Conservation (phyloP, 2,113 vertebrate species). For the Pipa parva region DNA sequence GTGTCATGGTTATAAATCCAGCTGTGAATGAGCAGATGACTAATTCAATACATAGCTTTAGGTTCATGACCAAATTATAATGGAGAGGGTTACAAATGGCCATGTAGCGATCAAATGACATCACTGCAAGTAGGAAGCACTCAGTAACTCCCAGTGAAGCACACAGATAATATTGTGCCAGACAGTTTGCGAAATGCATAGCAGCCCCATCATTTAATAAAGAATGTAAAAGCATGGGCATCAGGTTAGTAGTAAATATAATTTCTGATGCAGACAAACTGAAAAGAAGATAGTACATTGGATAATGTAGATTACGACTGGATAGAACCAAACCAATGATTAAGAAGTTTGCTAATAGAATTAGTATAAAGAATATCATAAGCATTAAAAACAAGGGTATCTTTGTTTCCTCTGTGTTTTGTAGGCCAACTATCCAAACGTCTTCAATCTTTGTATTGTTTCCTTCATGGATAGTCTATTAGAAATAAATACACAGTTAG, state of each 20-base stretch:
- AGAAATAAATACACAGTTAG: too few relatives aligned
- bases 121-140: too few relatives aligned
- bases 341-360: not conserved
- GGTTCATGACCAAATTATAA: conserved; percentile 37
- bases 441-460: conserved; percentile 20
- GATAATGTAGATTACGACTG: not conserved
- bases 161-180: too few relatives aligned
- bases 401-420: conserved; percentile 30
- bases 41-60: conserved; percentile 18
- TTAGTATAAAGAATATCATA: conserved; percentile 12
- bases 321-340: not conserved
- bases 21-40: conserved; percentile 33
- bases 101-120: too few relatives aligned
- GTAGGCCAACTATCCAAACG: conserved; percentile 47
- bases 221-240: too few relatives aligned
- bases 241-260: conserved; percentile 4
- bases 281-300: conserved; percentile 15
- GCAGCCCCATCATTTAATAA: too few relatives aligned
- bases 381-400: conserved; percentile 41
- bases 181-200: not conserved
- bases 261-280: conserved; percentile 12
- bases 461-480: too few relatives aligned
- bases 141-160: too few relatives aligned
- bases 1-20: conserved; percentile 33
- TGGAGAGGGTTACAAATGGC: conserved; percentile 46